Evolutionary conservation across 1,140 invertebrate genomes (phyloP).

Genomic region (Sitophilus oryzae): DNA sequence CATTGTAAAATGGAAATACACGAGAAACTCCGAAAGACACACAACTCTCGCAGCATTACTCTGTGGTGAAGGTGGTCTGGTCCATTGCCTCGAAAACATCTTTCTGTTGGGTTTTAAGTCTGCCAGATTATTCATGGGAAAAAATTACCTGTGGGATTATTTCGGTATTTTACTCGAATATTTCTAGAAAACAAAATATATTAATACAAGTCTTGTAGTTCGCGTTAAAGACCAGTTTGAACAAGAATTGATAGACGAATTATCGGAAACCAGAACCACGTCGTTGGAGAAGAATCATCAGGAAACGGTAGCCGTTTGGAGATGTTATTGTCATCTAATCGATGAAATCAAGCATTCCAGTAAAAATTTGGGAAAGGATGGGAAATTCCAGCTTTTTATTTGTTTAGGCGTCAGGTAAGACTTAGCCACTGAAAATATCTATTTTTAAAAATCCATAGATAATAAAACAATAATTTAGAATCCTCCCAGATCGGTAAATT

Average conservation of each 20-base stretch:
- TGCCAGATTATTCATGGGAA: conserved; percentile 83
- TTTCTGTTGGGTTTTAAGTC: conserved; percentile 93
- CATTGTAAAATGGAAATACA: conserved; percentile 94
- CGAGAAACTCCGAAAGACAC: conserved; percentile 70
- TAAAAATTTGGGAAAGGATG: conserved; percentile 90
- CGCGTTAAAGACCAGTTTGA: conserved; percentile 82
- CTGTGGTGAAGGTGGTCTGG: conserved; percentile 91
- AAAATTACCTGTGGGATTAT: conserved; percentile 97
- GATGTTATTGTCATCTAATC: conserved; percentile 71
- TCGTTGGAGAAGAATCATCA: conserved; percentile 48
- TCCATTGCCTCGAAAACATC: conserved; percentile 87
- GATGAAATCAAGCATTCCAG: conserved; percentile 80
- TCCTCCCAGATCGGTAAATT: no score
- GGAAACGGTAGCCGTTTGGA: conserved; percentile 62
- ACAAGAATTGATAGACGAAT: conserved; percentile 59
- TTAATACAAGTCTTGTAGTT: conserved; percentile 56
- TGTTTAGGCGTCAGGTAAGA: conserved; percentile 79
- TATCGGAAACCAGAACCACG: conserved; percentile 42
- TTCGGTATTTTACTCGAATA: no score
- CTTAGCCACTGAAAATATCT: background rate
- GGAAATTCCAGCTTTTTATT: conserved; percentile 95
- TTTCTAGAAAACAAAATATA: no score
- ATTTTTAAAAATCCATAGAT: background rate
- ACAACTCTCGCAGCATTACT: conserved; percentile 85
- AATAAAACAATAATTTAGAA: background rate